These are phyloP conservation scores for Hycleus phaleratus DNA, from an alignment of 1,140 invertebrate genomes.

Conservation along the genomic window DNA sequence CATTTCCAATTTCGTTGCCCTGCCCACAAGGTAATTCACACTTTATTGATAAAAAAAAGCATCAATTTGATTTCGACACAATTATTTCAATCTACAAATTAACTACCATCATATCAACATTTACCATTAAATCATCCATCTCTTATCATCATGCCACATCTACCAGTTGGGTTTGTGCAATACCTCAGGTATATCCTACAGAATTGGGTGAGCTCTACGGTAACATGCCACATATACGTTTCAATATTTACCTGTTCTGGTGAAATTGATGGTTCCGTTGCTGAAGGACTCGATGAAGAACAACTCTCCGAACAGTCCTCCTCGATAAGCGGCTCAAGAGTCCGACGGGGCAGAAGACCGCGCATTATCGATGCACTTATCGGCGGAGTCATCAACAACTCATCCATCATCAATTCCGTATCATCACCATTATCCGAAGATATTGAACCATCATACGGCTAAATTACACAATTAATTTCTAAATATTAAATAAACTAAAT, in stretches of 20 bases:
- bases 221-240: not conserved
- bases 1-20: conserved; percentile 52
- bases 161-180: too few relatives aligned
- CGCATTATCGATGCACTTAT: conserved; percentile 57
- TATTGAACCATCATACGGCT: conserved; percentile 44
- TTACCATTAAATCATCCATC: too few relatives aligned
- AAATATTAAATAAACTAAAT: not conserved
- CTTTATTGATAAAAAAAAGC: conserved; percentile 5
- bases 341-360: conserved; percentile 55
- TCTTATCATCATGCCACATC: too few relatives aligned
- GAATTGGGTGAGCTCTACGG: too few relatives aligned
- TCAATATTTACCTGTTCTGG: conserved; percentile 48
- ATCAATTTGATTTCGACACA: not conserved
- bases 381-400: conserved; percentile 59
- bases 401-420: conserved; percentile 64
- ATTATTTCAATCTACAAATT: not conserved
- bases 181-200: not conserved
- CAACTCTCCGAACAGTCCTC: conserved; percentile 52
- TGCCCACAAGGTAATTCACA: conserved; percentile 49
- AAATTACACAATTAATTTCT: not conserved
- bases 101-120: not conserved
- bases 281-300: conserved; percentile 39
- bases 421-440: conserved; percentile 59
- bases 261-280: conserved; percentile 44
- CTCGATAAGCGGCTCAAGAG: conserved; percentile 59